Conservation (phyloP, 2,888 invertebrate species). For the Eutolmus rufibarbis region DNA sequence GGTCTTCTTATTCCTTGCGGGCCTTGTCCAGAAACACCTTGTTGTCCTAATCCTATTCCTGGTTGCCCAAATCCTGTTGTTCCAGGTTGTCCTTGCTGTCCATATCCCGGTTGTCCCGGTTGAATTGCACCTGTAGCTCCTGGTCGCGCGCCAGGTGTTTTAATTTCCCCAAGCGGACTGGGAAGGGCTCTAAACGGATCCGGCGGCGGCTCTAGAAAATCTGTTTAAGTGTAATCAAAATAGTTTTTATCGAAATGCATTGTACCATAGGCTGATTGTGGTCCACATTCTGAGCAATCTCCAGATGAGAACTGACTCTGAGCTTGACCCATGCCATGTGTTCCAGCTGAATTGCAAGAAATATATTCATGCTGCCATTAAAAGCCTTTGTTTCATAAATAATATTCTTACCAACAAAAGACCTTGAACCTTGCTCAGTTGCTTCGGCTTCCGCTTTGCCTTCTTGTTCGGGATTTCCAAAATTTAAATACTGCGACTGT, state of each 20-base stretch:
- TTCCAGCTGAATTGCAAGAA: slow-evolving; percentile 68
- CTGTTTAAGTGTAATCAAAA: neutral
- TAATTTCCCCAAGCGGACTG: neutral
- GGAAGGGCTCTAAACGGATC: slow-evolving; percentile 39
- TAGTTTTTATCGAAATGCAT: neutral
- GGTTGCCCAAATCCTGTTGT: neutral
- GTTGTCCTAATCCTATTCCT: neutral
- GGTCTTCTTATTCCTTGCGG: neutral
- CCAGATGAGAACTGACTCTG: slow-evolving; percentile 82
- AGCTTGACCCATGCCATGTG: slow-evolving; percentile 86
- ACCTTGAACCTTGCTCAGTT: slow-evolving; percentile 65
- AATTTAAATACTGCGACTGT: slow-evolving; percentile 82
- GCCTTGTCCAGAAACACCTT: neutral
- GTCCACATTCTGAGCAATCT: slow-evolving; percentile 71
- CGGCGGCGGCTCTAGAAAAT: slow-evolving; percentile 18
- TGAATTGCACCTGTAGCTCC: neutral
- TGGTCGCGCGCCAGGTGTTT: neutral
- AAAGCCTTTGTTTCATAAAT: neutral
- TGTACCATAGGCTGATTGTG: slow-evolving; percentile 14
- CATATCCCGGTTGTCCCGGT: slow-evolving; percentile 10
- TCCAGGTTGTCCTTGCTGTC: slow-evolving; percentile 3
- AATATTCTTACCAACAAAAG: slow-evolving; percentile 59
- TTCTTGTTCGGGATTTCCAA: slow-evolving; percentile 68
- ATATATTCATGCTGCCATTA: neutral
- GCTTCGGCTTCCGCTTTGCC: slow-evolving; percentile 86